These are phyloP conservation scores for Dendrolimus kikuchii DNA, from an alignment of 1,140 invertebrate species.

Conservation along the genomic window DNA sequence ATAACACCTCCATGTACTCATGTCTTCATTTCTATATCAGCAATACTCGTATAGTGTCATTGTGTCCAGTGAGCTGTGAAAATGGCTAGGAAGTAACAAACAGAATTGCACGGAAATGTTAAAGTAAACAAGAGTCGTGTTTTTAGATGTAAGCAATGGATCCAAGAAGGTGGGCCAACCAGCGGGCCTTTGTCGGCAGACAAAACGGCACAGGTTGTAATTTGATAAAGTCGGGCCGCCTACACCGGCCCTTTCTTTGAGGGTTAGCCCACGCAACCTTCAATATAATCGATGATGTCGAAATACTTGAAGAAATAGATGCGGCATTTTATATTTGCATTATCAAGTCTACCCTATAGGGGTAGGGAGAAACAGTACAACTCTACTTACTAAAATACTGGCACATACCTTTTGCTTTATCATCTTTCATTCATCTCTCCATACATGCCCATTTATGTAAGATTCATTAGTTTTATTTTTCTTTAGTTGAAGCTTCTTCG, in stretches of 20 bases:
- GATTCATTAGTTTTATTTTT: not conserved
- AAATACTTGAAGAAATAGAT: conserved; percentile 15
- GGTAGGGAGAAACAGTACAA: not conserved
- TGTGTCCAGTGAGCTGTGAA: too few species aligned
- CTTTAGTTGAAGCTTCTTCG: too few species aligned
- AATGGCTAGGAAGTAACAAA: too few species aligned
- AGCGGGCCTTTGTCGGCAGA: conserved; percentile 51
- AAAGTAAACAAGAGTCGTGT: too few species aligned
- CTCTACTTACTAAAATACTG: conserved; percentile 2
- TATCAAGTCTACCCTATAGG: too few species aligned
- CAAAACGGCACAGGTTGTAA: conserved; percentile 65
- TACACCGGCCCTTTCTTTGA: conserved; percentile 54
- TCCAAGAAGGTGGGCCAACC: conserved; percentile 25
- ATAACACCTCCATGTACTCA: too few species aligned
- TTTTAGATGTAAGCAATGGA: not conserved
- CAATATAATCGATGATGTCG: conserved; percentile 22
- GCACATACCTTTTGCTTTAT: not conserved
- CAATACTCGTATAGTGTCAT: too few species aligned
- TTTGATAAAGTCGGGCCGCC: conserved; percentile 65
- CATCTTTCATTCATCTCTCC: not conserved
- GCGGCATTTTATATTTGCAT: conserved; percentile 3
- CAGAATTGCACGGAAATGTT: too few species aligned
- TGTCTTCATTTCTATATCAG: too few species aligned
- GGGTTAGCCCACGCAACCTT: conserved; percentile 48
- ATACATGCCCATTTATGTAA: conserved; percentile 14